Evolutionary conservation across 2,113 vertebrate genomes (phyloP), one percentile per base, ranked within the genome.

Genomic region (Cebus imitator): DNA sequence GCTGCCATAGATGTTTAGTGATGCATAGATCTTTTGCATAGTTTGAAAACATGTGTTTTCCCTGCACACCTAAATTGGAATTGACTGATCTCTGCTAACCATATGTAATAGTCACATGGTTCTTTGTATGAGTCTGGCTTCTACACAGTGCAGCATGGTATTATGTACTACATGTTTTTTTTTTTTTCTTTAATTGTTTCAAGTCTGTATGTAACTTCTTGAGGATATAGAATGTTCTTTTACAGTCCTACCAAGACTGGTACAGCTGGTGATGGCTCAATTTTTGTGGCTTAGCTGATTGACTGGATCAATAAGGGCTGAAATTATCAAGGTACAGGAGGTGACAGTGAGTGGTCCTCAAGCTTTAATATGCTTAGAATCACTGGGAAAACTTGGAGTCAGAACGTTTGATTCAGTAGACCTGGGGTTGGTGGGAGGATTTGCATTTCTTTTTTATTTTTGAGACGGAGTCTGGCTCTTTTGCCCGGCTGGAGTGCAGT

Each of bases 1-100:
- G 90, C 90, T 80, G 75, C 76, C 55, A 81, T 12, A 52, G 66
- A 40, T 87, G 30, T 72, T 97, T 50, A 95, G 68, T 75, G 64
- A 90, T 76, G 70, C 70, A 90, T 64, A 96, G 80, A 87, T 52
- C 79, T 89, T 81, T 66, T n/a, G 80, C 55, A 13, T 45, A 75
- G 52, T 95, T 96, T 95, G 90, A 97, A 96, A 66, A 58, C 80
- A 92, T 90, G 61, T 83, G 13, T 96, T 88, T 86, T 96, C 66
- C 79, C 82, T 87, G 79, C 21, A 94, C 90, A 97, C 97, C 95
- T 97, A 94, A 90, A 97, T 91, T 70, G 75, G 52, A 95, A 90
- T 50, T 50, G 87, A n/a, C 90, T 32, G 52, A 68, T 97, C 87
- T 97, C 91, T 96, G 89, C 50, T 89, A 37, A 76, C 96, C 96